phyloP scores from a whole-genome alignment of 2,888 invertebrate species.

The Athalia cordata region DNA sequence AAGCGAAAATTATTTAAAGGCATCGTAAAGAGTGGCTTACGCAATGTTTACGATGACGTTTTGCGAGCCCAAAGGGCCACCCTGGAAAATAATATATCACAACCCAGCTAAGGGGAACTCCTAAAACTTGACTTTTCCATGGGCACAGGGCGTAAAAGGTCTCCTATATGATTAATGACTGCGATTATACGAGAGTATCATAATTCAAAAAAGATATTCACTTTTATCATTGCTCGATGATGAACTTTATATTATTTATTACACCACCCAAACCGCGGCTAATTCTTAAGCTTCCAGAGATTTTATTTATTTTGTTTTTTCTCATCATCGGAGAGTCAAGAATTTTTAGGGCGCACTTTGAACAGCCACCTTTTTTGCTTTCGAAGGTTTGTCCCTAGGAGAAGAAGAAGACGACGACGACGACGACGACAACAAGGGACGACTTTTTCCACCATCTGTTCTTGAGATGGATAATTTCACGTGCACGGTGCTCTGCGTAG shows the following conservation, averaged over 20 bases:
- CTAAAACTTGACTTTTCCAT: slow-evolving; percentile 8
- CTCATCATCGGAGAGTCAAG: neutral
- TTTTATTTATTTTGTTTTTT: neutral
- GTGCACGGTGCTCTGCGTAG: neutral
- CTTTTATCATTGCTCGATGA: neutral
- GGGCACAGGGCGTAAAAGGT: neutral
- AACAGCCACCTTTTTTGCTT: slow-evolving; percentile 4
- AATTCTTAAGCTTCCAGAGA: neutral
- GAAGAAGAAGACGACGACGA: neutral
- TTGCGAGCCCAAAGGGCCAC: neutral
- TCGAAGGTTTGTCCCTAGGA: neutral
- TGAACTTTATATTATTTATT: neutral
- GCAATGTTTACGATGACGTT: slow-evolving; percentile 24
- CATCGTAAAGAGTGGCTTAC: slow-evolving; percentile 10
- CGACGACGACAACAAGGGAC: slow-evolving; percentile 11
- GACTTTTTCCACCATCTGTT: slow-evolving; percentile 42
- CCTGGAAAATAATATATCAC: neutral
- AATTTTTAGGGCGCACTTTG: slow-evolving; percentile 27
- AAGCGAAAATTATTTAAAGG: slow-evolving; percentile 16
- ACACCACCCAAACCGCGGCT: neutral
- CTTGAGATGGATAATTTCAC: slow-evolving; percentile 1
- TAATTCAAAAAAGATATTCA: slow-evolving; percentile 4
- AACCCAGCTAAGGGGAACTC: neutral
- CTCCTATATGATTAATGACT: slow-evolving; percentile 6
- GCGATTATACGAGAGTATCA: slow-evolving; percentile 10